Conservation (phyloP, 1,140 invertebrate genomes). For the Caenorhabditis brenneri region DNA sequence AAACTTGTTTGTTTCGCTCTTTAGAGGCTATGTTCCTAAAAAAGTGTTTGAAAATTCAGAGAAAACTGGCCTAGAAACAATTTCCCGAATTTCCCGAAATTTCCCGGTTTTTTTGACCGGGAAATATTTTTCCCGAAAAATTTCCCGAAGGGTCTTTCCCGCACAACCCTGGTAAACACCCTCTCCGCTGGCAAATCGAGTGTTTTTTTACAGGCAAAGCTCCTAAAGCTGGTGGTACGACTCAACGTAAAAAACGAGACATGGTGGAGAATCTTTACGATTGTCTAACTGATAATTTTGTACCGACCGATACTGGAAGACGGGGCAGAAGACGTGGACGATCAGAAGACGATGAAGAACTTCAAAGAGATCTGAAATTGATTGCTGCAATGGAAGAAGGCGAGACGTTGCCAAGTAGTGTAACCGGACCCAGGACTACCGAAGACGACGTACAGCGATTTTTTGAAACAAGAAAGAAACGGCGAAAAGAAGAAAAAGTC, state of each 20-base stretch:
- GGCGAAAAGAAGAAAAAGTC: slow-evolving; percentile 42
- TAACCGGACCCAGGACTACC: not conserved
- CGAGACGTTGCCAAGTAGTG: slow-evolving; percentile 35
- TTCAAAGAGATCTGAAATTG: slow-evolving; percentile 47
- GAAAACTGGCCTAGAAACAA: too few relatives aligned
- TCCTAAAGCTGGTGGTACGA: slow-evolving; percentile 54
- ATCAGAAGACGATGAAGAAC: slow-evolving; percentile 26
- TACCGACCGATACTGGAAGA: slow-evolving; percentile 59
- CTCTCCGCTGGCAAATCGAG: too few relatives aligned
- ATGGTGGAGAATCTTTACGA: slow-evolving; percentile 65
- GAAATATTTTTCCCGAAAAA: too few relatives aligned
- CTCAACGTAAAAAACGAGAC: slow-evolving; percentile 57
- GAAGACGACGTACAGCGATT: slow-evolving; percentile 54
- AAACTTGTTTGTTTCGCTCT: too few relatives aligned
- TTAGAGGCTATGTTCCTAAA: too few relatives aligned
- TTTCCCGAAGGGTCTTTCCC: too few relatives aligned
- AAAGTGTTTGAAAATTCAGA: too few relatives aligned
- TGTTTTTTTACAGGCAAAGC: slow-evolving; percentile 62
- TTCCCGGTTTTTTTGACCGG: too few relatives aligned
- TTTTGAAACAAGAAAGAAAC: slow-evolving; percentile 50
- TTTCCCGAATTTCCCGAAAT: too few relatives aligned
- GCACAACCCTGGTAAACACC: too few relatives aligned
- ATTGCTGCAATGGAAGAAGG: slow-evolving; percentile 57
- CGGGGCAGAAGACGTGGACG: slow-evolving; percentile 42
- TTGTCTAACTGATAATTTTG: slow-evolving; percentile 67